These are phyloP conservation scores for Hypolimnas misippus DNA, from an alignment of 2,888 invertebrate species.

Conservation along the genomic window DNA sequence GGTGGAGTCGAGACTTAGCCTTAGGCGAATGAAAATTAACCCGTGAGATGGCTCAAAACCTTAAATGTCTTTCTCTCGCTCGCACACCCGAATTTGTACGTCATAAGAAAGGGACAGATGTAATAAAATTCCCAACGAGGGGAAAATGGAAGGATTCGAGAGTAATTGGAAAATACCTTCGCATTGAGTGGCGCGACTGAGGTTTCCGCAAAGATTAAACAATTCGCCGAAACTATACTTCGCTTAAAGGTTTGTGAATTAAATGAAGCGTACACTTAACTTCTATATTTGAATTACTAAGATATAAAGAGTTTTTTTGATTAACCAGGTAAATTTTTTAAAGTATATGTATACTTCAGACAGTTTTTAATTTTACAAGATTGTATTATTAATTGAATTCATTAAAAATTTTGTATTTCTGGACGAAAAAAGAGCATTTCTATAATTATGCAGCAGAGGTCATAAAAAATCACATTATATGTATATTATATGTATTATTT, in stretches of 20 bases:
- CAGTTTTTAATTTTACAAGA: no score
- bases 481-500: no score
- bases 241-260: background rate
- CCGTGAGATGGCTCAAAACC: slow-evolving; percentile 68
- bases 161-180: slow-evolving; percentile 83
- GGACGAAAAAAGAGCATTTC: no score
- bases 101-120: slow-evolving; percentile 59
- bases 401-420: no score
- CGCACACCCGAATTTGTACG: slow-evolving; percentile 49
- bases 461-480: no score
- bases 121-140: slow-evolving; percentile 72
- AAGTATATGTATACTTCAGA: no score
- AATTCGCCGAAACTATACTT: slow-evolving; percentile 22
- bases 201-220: slow-evolving; percentile 55
- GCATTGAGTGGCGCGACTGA: slow-evolving; percentile 74
- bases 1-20: slow-evolving; percentile 66
- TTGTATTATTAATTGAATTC: no score
- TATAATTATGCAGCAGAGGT: no score
- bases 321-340: no score
- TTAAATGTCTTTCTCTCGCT: slow-evolving; percentile 53
- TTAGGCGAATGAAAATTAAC: slow-evolving; percentile 78
- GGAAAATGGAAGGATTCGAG: slow-evolving; percentile 80
- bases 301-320: no score
- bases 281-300: no score
- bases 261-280: no score